A percentile compares a stretch with the other conserved stretches of the same genome.
These are phyloP conservation scores for Scaptomyza polygonia DNA, from an alignment of 2,888 invertebrate species.

Conservation along the genomic window DNA sequence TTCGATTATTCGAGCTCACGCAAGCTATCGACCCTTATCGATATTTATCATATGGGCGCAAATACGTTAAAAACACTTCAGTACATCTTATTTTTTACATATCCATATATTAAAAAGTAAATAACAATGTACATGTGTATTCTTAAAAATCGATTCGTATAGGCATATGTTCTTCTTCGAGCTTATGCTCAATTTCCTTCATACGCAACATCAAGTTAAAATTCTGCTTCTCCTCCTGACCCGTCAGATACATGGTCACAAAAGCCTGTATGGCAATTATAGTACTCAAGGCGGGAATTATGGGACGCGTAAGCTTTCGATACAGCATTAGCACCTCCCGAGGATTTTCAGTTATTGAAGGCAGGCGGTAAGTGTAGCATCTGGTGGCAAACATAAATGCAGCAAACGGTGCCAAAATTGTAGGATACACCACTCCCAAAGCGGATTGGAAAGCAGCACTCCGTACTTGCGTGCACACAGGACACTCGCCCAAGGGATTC, in stretches of 20 bases:
- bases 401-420: constrained; percentile 86
- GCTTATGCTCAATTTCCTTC: constrained; percentile 72
- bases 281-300: constrained; percentile 85
- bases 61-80: neutral
- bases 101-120: neutral
- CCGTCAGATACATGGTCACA: constrained; percentile 86
- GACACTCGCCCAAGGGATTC: constrained; percentile 86
- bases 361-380: constrained; percentile 87
- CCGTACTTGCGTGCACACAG: constrained; percentile 88
- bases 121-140: constrained; percentile 9
- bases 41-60: constrained; percentile 6
- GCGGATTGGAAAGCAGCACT: constrained; percentile 86
- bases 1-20: neutral
- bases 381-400: constrained; percentile 87
- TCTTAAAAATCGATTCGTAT: constrained; percentile 45
- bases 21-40: neutral
- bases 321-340: constrained; percentile 86
- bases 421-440: constrained; percentile 87
- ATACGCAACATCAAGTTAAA: constrained; percentile 73
- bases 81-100: neutral
- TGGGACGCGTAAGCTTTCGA: constrained; percentile 86
- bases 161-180: constrained; percentile 63
- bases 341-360: constrained; percentile 87
- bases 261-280: constrained; percentile 86
- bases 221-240: constrained; percentile 86